A percentile compares a stretch with the other conserved stretches of the same genome.
These are phyloP conservation scores for Drosophila colorata DNA, from an alignment of 2,888 invertebrate genomes.

Conservation along the genomic window DNA sequence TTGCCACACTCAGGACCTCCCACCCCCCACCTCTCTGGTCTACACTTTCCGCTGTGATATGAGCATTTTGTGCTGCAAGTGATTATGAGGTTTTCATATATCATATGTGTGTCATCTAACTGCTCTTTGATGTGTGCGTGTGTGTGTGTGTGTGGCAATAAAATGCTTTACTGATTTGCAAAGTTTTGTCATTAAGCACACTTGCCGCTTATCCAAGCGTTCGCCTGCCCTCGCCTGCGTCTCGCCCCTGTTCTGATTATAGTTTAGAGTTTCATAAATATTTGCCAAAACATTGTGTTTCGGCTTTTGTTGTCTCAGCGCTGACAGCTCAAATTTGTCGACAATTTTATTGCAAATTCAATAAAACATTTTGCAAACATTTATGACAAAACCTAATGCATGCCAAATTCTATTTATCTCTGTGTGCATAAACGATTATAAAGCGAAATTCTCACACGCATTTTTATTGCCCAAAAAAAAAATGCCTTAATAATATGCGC, in stretches of 20 bases:
- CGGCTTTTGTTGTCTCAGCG: conserved; percentile 33
- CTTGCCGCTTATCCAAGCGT: conserved; percentile 53
- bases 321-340: conserved; percentile 46
- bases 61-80: conserved; percentile 56
- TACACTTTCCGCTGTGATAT: conserved; percentile 7
- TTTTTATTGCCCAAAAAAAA: neutral
- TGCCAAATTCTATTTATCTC: conserved; percentile 9
- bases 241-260: conserved; percentile 34
- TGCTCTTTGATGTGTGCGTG: conserved; percentile 34
- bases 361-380: conserved; percentile 39
- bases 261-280: conserved; percentile 67
- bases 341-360: conserved; percentile 43
- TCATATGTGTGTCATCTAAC: conserved; percentile 48
- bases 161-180: conserved; percentile 73
- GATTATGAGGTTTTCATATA: conserved; percentile 68
- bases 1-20: neutral
- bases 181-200: conserved; percentile 77
- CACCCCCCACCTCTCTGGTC: neutral
- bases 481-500: neutral
- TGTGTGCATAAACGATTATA: neutral
- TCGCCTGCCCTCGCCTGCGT: conserved; percentile 8
- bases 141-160: conserved; percentile 55
- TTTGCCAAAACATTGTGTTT: conserved; percentile 46
- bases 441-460: neutral
- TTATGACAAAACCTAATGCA: conserved; percentile 26